phyloP scores from a whole-genome alignment of 2,888 invertebrate genomes.

The Caenorhabditis auriculariae region DNA sequence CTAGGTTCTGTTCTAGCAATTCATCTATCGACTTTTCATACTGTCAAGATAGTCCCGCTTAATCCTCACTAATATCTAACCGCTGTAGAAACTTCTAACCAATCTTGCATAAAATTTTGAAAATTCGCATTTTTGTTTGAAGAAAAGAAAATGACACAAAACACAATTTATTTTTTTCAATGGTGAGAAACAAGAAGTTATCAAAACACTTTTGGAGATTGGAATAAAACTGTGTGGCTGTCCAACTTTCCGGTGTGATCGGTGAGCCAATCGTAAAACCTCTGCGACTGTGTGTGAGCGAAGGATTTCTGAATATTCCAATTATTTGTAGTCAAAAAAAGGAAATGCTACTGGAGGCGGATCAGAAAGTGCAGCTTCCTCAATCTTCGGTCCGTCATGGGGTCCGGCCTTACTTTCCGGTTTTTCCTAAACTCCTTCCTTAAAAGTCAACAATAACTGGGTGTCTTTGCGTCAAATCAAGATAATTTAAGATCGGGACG shows the following conservation, averaged over 20 bases:
- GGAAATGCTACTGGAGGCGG: neutral
- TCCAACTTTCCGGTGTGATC: slow-evolving; percentile 5
- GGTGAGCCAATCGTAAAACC: slow-evolving; percentile 35
- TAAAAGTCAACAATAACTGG: neutral
- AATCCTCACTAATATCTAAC: no score
- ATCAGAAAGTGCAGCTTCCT: neutral
- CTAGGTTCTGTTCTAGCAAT: no score
- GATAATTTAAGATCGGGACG: slow-evolving; percentile 3
- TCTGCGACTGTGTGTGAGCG: slow-evolving; percentile 30
- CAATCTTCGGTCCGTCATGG: neutral
- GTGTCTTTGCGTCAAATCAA: neutral
- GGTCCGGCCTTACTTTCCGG: neutral
- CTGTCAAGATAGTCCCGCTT: no score
- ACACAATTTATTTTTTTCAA: no score
- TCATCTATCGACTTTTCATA: no score
- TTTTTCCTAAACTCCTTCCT: neutral
- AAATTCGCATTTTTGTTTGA: no score
- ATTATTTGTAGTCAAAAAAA: neutral
- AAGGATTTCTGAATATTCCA: slow-evolving; percentile 10
- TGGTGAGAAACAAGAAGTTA: no score
- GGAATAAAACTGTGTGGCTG: slow-evolving; percentile 21
- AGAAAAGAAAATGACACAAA: no score
- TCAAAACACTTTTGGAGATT: no score
- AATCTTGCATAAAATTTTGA: no score
- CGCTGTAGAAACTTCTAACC: no score